Evolutionary conservation across 2,888 invertebrate genomes (phyloP), one percentile per base, ranked within the genome.

Genomic region (Hirtodrosophila alboralis): DNA sequence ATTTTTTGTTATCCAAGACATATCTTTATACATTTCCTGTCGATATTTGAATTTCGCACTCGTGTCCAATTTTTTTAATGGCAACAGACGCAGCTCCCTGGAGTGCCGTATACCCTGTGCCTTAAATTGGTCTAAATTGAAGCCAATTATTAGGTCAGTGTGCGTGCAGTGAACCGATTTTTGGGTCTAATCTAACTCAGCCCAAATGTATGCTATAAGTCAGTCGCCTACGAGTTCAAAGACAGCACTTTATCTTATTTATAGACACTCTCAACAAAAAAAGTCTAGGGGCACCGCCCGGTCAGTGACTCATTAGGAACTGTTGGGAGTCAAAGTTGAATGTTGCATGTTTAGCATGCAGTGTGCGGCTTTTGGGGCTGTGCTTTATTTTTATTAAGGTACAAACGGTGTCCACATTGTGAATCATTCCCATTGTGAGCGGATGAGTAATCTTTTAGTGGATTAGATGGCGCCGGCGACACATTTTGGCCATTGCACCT

Each of bases 121-220:
- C 30, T 13, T 8, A 37, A 43, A 41, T 3, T 41, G 26, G 6
- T 31, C n/a, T 14, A 30, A 48, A 65, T 54, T 63, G 40, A 31
- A 12, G 61, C 28, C 77, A 75, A 81, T 75, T 81, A 75, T 78
- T 79, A 63, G 79, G 79, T 79, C 81, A 79, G 78, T 73, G 69
- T 65, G 69, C 64, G 66, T 75, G 62, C 58, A 59, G 10, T 81
- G 67, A 81, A 73, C 78, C 67, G 57, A 65, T 60, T 70, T 67
- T 62, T 33, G 36, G 45, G 43, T 33, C 64, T 54, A 59, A 49
- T 37, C 13, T 52, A 10, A 12, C 40, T 56, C 48, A 31, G 60
- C 74, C 48, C 57, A 43, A 73, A 72, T 69, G 78, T 78, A 73
- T 81, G 78, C 73, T 75, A 75, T 52, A 64, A 70, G 72, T 61